These are phyloP conservation scores for Polia nebulosa DNA, from an alignment of 2,888 invertebrate species.

Conservation along the genomic window DNA sequence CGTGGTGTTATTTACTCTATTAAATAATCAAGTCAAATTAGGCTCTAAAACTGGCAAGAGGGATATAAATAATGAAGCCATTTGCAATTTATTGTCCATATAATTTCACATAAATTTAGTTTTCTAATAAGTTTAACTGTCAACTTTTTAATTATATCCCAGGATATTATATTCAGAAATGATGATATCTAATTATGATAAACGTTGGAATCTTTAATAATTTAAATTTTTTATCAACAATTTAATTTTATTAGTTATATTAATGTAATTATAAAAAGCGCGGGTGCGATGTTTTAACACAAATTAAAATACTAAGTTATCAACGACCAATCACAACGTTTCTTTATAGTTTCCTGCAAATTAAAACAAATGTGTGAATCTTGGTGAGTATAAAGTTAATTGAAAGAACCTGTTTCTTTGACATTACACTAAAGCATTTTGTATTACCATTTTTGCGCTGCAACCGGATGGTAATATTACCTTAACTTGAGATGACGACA, in stretches of 20 bases:
- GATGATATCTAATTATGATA: slow-evolving; percentile 34
- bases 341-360: slow-evolving; percentile 43
- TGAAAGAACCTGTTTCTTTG: slow-evolving; percentile 29
- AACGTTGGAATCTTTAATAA: slow-evolving; percentile 27
- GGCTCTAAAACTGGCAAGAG: slow-evolving; percentile 19
- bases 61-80: slow-evolving; percentile 42
- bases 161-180: slow-evolving; percentile 40
- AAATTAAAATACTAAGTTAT: slow-evolving; percentile 15
- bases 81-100: slow-evolving; percentile 53
- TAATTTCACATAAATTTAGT: slow-evolving; percentile 54
- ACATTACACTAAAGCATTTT: slow-evolving; percentile 38
- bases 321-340: background rate
- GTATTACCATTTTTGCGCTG: slow-evolving; percentile 35
- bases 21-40: slow-evolving; percentile 38
- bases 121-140: slow-evolving; percentile 35
- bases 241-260: slow-evolving; percentile 11
- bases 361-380: slow-evolving; percentile 1
- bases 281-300: slow-evolving; percentile 27
- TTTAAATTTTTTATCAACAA: slow-evolving; percentile 17
- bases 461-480: slow-evolving; percentile 25
- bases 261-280: slow-evolving; percentile 18
- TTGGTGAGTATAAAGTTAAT: slow-evolving; percentile 16
- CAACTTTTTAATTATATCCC: slow-evolving; percentile 53
- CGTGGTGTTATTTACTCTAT: slow-evolving; percentile 14
- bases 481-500: slow-evolving; percentile 11